phyloP scores from a whole-genome alignment of 2,797 vertebrate species.

The Sebastes melanostomus region DNA sequence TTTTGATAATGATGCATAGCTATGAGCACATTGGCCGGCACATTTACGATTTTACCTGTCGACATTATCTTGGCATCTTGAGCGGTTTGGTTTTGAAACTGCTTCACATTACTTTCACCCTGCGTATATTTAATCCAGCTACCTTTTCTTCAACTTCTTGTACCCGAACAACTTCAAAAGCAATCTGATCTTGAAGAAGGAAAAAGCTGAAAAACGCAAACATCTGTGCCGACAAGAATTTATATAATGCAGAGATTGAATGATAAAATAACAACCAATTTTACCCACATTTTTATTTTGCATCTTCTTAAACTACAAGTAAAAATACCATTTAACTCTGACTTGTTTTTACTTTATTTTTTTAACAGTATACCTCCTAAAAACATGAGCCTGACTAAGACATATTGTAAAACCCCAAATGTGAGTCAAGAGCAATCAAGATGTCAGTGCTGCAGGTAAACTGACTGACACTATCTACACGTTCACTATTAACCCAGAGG shows the following conservation, averaged over 20 bases:
- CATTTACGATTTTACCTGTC: constrained; percentile 17
- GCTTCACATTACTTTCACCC: constrained; percentile 11
- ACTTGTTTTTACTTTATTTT: not conserved
- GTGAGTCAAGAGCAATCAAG: constrained; percentile 8
- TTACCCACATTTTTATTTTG: not conserved
- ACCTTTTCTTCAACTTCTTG: not conserved
- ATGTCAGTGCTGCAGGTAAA: constrained; percentile 44
- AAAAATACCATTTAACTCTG: not conserved
- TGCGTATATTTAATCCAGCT: not conserved
- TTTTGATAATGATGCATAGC: constrained; percentile 6
- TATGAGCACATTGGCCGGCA: not conserved
- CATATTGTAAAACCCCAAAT: not conserved
- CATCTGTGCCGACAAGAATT: constrained; percentile 28
- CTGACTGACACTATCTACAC: constrained; percentile 56
- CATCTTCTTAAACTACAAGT: not conserved
- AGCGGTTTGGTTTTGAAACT: constrained; percentile 7
- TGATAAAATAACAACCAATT: not conserved
- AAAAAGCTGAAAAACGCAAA: constrained; percentile 14
- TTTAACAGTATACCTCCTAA: not conserved
- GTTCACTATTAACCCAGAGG: constrained; percentile 62
- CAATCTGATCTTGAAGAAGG: not conserved
- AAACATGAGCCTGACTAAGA: not conserved
- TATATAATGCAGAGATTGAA: constrained; percentile 15
- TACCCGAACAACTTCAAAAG: constrained; percentile 5
- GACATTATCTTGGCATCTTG: constrained; percentile 10